A percentile compares a stretch with the other conserved stretches of the same genome.
Evolutionary conservation across 2,113 vertebrate species (phyloP).

Genomic region (Mormyrus lacerda): DNA sequence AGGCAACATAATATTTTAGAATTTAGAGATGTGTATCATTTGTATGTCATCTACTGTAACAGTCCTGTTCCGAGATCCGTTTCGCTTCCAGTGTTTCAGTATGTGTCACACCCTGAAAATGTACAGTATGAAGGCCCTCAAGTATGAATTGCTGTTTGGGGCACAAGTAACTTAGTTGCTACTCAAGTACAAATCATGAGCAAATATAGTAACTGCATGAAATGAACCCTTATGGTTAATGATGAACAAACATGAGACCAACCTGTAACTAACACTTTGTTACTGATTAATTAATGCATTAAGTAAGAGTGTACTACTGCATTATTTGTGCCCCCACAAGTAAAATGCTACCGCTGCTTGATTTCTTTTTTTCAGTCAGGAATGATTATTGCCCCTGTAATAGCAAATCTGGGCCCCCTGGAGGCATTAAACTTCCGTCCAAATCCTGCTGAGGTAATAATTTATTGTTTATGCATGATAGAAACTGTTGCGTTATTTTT

Average conservation of each 20-base stretch:
- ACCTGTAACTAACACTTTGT: background rate
- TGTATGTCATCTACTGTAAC: background rate
- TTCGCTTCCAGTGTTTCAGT: background rate
- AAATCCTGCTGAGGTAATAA: constrained; percentile 73
- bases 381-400: constrained; percentile 68
- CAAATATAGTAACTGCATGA: background rate
- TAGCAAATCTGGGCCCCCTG: constrained; percentile 75
- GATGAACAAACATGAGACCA: background rate
- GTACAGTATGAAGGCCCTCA: background rate
- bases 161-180: background rate
- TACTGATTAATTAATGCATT: background rate
- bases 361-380: constrained; percentile 51
- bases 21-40: background rate
- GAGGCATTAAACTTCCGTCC: constrained; percentile 69
- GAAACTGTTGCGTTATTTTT: background rate
- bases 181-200: background rate
- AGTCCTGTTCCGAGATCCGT: background rate
- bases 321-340: background rate
- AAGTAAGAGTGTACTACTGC: background rate
- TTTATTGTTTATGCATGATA: background rate
- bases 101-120: background rate
- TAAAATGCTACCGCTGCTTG: background rate
- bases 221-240: background rate
- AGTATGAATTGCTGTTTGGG: background rate
- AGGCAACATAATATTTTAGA: background rate